Conservation (phyloP, 2,888 invertebrate genomes). For the Steinernema carpocapsae region DNA sequence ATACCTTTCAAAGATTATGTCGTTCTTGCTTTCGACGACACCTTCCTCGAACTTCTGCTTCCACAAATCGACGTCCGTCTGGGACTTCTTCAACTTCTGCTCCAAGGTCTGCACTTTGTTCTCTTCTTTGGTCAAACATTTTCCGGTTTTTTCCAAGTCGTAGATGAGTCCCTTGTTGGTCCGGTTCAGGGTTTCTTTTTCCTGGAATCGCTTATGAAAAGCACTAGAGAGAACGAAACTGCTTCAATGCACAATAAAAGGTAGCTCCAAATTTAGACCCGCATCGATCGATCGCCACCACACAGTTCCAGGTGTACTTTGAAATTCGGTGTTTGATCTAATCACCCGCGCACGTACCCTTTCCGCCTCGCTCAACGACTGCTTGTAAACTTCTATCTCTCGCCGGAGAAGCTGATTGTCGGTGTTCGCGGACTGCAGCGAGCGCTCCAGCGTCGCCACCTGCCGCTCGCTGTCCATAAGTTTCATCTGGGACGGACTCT, state of each 20-base stretch:
- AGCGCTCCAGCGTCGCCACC: conserved; percentile 56
- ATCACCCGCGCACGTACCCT: conserved; percentile 42
- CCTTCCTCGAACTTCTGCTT: conserved; percentile 58
- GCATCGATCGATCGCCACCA: background rate
- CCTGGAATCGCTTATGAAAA: conserved; percentile 42
- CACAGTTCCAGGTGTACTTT: background rate
- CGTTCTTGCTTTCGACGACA: conserved; percentile 54
- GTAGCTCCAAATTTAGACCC: background rate
- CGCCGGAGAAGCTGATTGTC: conserved; percentile 57
- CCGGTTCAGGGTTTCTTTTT: conserved; percentile 55
- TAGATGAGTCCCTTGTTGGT: conserved; percentile 45
- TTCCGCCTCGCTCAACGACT: conserved; percentile 58
- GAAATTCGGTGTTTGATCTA: background rate
- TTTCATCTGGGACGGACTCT: conserved; percentile 50
- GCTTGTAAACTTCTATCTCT: conserved; percentile 65
- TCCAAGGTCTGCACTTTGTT: conserved; percentile 31
- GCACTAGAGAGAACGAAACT: background rate
- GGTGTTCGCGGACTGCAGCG: conserved; percentile 50
- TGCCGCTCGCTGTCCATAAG: conserved; percentile 57
- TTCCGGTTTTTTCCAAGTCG: conserved; percentile 50
- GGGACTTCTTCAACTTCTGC: conserved; percentile 43
- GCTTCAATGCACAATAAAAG: background rate
- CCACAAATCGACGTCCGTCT: conserved; percentile 55
- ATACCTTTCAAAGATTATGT: conserved; percentile 55
- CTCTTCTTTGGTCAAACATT: conserved; percentile 44